Evolutionary conservation across 53 echinoderm and acorn worm species (phyloP), one percentile per base, ranked within the genome.

Genomic region (Actinopyga echinites): DNA sequence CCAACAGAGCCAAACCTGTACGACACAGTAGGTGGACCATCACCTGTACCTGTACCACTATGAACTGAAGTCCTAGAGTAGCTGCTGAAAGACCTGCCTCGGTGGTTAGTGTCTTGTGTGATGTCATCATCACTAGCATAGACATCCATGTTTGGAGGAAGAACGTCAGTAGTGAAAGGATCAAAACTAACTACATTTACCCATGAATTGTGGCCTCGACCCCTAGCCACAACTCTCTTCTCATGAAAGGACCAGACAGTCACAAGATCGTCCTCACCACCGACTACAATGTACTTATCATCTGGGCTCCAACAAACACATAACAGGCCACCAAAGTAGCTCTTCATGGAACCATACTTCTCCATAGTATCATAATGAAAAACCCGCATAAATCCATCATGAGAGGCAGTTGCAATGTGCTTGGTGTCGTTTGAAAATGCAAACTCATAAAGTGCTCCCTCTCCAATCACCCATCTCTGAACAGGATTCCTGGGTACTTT

Each of bases 261-360:
- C 44, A 97, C 94, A 22, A 94, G 85, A 84, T 97, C 97, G 36
- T 97, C 97, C 80, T 97, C 97, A 0, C 97, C 97, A 4, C 97
- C 97, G 0, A 92, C 92, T 3, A 94, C 94, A 82, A 97, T 80
- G 62, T 97, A 97, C 87, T 84, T 92, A 73, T 90, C 89, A 78
- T 97, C 96, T 0, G 97, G 97, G 43, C 97, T 97, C 97, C 97
- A 97, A 89, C 97, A 92, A 25, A 97, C 94, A 92, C 97, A 97
- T 10, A 89, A 84, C 56, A 97, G 75, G 5, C 97, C 96, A 53
- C 97, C 97, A 86, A 97, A 96, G 84, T 97, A 97, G 66, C 96
- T 97, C 85, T 94, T 97, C 97, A 97, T 97, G 60, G 90, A 89
- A n/a, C 93, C 92, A 45, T 88, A 89, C 29, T 94, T 84, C 79